These are phyloP conservation scores for Myxocyprinus asiaticus DNA, from an alignment of 2,113 vertebrate genomes.

Conservation along the genomic window DNA sequence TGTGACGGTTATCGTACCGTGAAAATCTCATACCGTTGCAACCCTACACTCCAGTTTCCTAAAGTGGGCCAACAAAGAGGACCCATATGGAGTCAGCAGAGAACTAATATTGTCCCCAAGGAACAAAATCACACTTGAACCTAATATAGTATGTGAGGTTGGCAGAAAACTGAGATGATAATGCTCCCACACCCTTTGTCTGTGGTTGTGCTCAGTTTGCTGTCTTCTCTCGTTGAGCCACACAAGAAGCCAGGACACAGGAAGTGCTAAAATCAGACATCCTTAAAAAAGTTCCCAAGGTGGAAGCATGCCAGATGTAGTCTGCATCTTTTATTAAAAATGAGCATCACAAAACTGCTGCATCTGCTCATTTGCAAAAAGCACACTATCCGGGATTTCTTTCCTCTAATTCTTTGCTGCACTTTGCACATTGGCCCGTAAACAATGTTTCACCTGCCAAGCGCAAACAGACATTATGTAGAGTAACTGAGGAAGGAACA, in stretches of 20 bases:
- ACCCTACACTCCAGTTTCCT: constrained; percentile 60
- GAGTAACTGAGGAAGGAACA: background rate
- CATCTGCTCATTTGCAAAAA: constrained; percentile 25
- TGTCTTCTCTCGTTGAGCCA: background rate
- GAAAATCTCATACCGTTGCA: no score
- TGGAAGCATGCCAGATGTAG: constrained; percentile 18
- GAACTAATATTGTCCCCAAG: constrained; percentile 33
- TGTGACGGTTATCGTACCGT: no score
- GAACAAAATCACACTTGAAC: constrained; percentile 60
- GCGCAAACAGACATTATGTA: background rate
- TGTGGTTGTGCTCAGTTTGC: constrained; percentile 16
- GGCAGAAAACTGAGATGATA: constrained; percentile 23
- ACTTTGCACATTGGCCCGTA: constrained; percentile 21
- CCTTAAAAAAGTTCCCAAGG: constrained; percentile 15
- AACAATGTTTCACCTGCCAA: constrained; percentile 8
- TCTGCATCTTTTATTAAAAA: constrained; percentile 29
- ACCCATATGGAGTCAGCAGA: constrained; percentile 54
- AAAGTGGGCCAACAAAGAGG: constrained; percentile 40
- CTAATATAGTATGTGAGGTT: constrained; percentile 34
- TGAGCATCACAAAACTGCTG: constrained; percentile 22
- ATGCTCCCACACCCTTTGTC: background rate
- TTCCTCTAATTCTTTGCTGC: constrained; percentile 19
- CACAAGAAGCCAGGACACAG: background rate
- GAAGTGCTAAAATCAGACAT: constrained; percentile 28
- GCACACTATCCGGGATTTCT: constrained; percentile 16